Evolutionary conservation across 1,140 invertebrate genomes (phyloP), one percentile per base, ranked within the genome.

Genomic region (Leucophenga varia): DNA sequence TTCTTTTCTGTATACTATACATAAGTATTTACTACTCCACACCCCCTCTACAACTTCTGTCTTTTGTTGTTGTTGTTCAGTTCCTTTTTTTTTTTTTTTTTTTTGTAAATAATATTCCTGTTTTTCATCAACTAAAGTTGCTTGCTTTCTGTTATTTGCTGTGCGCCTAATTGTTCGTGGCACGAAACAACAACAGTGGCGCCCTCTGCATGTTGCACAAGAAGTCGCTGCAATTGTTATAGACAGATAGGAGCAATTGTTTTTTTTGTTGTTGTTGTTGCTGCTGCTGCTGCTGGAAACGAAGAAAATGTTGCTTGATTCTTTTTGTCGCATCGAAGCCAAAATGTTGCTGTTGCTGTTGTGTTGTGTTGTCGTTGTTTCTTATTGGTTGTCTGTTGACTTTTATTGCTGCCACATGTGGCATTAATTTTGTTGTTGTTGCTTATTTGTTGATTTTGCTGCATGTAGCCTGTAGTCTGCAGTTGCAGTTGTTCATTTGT

Each of bases 101-200:
- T 25, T 25, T 25, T 5, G 5, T 25, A 25, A 10, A 10, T 6
- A 10, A 5, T 6, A 25, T 25, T 25, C 5, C 5, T 25, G 22
- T 28, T 28, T 28, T 12, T 28, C 25, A 28, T 28, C 25, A 28
- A 7, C 6, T 28, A 28, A 28, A 12, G 25, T 28, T 28, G 25
- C 12, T 28, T 28, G 6, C 6, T 6, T 34, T 39, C 46, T 51
- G 38, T 12, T 47, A 28, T 25, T 68, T 71, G 40, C 59, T 69
- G 68, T 55, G 54, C 61, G 69, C 68, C 69, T 59, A 58, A 59
- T 64, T 45, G 52, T 53, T 71, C 63, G 68, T 72, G 68, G 68
- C 68, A 72, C 53, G 56, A 57, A 71, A 72, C 68, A 72, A 72
- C 68, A 72, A 72, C 68, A 71, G 57, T 64, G 63, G 64, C 68